phyloP scores from a whole-genome alignment of 2,113 vertebrate genomes.

The Rhabdomys dilectus region DNA sequence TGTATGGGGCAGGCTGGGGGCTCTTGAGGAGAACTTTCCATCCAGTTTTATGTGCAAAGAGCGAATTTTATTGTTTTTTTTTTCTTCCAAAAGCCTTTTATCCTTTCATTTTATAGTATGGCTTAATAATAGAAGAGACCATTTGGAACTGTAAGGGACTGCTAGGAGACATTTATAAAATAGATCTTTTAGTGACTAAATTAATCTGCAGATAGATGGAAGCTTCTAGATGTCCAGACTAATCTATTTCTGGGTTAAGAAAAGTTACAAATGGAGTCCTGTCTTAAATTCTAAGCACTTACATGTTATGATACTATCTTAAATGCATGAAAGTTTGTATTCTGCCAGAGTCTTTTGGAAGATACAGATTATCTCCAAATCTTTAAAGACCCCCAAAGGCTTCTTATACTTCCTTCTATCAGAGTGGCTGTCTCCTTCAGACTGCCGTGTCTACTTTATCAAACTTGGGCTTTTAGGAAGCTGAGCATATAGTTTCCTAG shows the following conservation, averaged over 20 bases:
- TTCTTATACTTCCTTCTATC: not conserved
- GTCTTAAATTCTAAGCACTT: conserved; percentile 50
- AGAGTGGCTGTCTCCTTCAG: not conserved
- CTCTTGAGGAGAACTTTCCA: conserved; percentile 45
- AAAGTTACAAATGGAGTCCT: conserved; percentile 37
- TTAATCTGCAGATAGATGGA: conserved; percentile 56
- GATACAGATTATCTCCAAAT: not conserved
- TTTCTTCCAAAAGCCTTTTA: conserved; percentile 64
- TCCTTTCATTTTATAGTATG: conserved; percentile 67
- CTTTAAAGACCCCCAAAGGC: not conserved
- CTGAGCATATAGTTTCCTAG: not conserved
- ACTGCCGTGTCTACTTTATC: not conserved
- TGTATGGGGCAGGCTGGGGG: not conserved
- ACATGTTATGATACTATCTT: conserved; percentile 61
- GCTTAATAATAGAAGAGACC: conserved; percentile 69
- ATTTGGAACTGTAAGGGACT: conserved; percentile 40
- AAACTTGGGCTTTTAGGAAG: not conserved
- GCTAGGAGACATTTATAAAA: conserved; percentile 59
- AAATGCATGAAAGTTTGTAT: conserved; percentile 48
- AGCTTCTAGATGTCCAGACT: not conserved
- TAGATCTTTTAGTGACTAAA: conserved; percentile 49
- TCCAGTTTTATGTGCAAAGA: conserved; percentile 66
- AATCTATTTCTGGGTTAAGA: conserved; percentile 50
- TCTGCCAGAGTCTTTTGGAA: conserved; percentile 42
- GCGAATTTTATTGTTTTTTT: conserved; percentile 57